Conservation (phyloP, 2,888 invertebrate genomes). For the Drosophila algonquin region DNA sequence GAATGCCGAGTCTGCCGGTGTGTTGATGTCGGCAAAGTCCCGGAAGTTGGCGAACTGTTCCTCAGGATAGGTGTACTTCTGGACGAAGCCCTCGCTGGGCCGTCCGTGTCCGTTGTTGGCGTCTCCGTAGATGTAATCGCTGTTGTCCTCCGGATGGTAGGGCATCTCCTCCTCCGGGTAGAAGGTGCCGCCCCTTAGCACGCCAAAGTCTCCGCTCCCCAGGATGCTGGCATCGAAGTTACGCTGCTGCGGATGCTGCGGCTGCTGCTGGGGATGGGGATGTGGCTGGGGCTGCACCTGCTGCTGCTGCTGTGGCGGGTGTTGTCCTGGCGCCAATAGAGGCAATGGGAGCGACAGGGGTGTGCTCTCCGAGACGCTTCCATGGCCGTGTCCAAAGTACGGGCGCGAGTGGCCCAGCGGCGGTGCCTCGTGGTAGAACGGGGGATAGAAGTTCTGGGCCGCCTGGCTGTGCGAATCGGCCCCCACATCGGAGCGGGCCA, state of each 20-base stretch:
- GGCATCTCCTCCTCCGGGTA: conserved; percentile 90
- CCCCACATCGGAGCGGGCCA: conserved; percentile 63
- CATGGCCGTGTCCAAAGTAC: conserved; percentile 83
- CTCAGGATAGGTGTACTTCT: conserved; percentile 89
- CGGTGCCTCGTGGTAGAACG: conserved; percentile 88
- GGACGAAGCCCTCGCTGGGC: conserved; percentile 87
- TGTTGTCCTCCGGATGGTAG: conserved; percentile 85
- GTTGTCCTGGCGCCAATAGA: conserved; percentile 42
- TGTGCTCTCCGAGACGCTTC: conserved; percentile 83
- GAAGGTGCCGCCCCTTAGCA: conserved; percentile 93
- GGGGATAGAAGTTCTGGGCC: conserved; percentile 90
- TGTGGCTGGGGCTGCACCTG: conserved; percentile 25
- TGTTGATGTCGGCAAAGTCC: conserved; percentile 95
- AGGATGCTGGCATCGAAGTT: conserved; percentile 87
- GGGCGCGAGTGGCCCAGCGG: conserved; percentile 87
- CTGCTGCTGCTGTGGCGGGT: conserved; percentile 19
- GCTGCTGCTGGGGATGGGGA: conserved; percentile 28
- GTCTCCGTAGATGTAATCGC: conserved; percentile 85
- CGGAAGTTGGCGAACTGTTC: conserved; percentile 95
- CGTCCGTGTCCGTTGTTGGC: conserved; percentile 90
- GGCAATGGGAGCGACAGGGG: conserved; percentile 45
- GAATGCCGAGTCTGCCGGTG: conserved; percentile 91
- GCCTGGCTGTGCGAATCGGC: conserved; percentile 84
- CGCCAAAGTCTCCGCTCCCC: conserved; percentile 94
- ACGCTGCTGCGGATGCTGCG: conserved; percentile 63